Evolutionary conservation across 2,113 vertebrate species (phyloP).

Genomic region (Phalacrocorax aristotelis): DNA sequence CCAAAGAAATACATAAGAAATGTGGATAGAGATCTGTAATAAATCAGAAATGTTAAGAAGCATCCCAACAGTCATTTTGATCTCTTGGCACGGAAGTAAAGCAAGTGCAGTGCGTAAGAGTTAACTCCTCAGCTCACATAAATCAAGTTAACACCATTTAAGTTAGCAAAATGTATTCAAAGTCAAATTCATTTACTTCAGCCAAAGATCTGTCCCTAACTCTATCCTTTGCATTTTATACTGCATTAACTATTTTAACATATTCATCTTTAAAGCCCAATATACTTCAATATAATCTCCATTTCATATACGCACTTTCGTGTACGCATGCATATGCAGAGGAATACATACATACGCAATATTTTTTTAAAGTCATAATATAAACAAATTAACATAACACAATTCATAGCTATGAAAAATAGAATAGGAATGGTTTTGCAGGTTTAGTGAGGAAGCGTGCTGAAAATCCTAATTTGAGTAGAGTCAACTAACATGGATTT

Average conservation of each 20-base stretch:
- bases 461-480: conserved; percentile 45
- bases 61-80: not conserved
- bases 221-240: conserved; percentile 55
- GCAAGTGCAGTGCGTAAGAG: conserved; percentile 11
- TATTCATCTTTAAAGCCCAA: conserved; percentile 51
- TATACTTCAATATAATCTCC: conserved; percentile 30
- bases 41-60: conserved; percentile 4
- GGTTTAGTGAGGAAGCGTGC: conserved; percentile 43
- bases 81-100: not conserved
- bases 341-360: conserved; percentile 41
- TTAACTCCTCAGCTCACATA: conserved; percentile 56
- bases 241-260: conserved; percentile 48
- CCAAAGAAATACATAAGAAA: not conserved
- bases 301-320: not conserved
- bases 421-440: not conserved
- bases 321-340: conserved; percentile 36
- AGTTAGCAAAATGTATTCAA: conserved; percentile 60
- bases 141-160: conserved; percentile 64
- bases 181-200: conserved; percentile 64
- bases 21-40: not conserved
- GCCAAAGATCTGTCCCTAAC: conserved; percentile 65
- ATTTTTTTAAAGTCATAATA: conserved; percentile 37
- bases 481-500: conserved; percentile 18
- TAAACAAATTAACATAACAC: conserved; percentile 61
- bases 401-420: not conserved